Evolutionary conservation across 2,113 vertebrate genomes (phyloP).

Genomic region (Suncus etruscus): DNA sequence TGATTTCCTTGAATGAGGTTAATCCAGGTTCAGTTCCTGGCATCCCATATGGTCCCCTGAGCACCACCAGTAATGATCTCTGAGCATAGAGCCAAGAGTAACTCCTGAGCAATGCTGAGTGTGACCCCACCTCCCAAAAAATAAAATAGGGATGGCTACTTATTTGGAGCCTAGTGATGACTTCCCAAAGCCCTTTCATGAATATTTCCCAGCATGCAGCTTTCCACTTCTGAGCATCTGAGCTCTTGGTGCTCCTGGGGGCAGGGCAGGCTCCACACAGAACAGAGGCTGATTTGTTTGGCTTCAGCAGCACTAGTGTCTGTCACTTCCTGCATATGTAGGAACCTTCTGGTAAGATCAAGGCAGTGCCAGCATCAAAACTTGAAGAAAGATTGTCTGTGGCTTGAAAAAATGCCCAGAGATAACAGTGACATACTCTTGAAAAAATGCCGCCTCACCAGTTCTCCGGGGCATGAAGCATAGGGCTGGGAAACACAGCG

Average conservation of each 20-base stretch:
- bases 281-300: neutral
- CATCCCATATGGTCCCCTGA: no score
- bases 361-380: slow-evolving; percentile 33
- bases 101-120: no score
- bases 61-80: no score
- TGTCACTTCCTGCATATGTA: neutral
- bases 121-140: no score
- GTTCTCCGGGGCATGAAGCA: neutral
- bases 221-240: neutral
- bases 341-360: slow-evolving; percentile 41
- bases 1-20: no score
- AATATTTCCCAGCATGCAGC: neutral
- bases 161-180: neutral
- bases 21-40: no score
- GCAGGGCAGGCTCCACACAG: no score
- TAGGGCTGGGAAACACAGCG: neutral
- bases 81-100: no score
- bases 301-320: neutral
- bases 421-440: neutral
- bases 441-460: neutral
- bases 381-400: slow-evolving; percentile 31
- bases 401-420: slow-evolving; percentile 17
- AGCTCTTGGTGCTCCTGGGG: neutral
- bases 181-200: neutral
- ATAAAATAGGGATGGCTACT: neutral